phyloP scores from a whole-genome alignment of 2,888 invertebrate genomes.

The Lepetodrilus schrolli region DNA sequence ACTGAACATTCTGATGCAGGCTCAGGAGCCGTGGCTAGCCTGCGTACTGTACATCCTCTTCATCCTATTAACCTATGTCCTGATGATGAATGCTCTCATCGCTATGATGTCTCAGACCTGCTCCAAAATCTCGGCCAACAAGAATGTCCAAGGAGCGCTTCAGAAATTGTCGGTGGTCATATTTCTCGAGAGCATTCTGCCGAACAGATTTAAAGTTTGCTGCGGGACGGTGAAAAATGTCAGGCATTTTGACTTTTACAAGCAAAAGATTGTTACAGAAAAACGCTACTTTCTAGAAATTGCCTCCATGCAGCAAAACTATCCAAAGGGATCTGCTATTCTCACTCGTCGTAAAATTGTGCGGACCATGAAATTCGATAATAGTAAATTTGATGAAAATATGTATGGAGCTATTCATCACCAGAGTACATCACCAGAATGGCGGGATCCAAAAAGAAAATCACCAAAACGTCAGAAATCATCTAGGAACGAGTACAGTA shows the following conservation, averaged over 20 bases:
- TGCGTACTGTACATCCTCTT: constrained; percentile 53
- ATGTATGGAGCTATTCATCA: background rate
- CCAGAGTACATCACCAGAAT: background rate
- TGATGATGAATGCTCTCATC: constrained; percentile 62
- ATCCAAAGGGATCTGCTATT: constrained; percentile 35
- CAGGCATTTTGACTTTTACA: constrained; percentile 46
- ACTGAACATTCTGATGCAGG: constrained; percentile 36
- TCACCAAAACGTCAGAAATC: background rate
- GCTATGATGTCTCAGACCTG: constrained; percentile 68
- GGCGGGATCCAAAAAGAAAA: background rate
- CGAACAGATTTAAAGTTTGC: background rate
- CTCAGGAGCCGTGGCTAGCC: constrained; percentile 55
- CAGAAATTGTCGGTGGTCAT: constrained; percentile 55
- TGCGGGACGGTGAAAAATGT: constrained; percentile 44
- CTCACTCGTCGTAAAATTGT: constrained; percentile 24
- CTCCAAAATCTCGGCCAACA: constrained; percentile 52
- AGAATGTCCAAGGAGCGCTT: constrained; percentile 54
- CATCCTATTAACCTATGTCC: constrained; percentile 55
- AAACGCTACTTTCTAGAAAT: constrained; percentile 52
- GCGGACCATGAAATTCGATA: constrained; percentile 33
- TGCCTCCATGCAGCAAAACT: constrained; percentile 49
- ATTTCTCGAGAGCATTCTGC: constrained; percentile 47
- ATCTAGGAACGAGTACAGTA: background rate
- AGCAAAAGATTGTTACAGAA: constrained; percentile 43
- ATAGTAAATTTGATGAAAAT: background rate